Evolutionary conservation across 2,797 vertebrate species (phyloP), one percentile per base, ranked within the genome.

Genomic region (Tachyglossus aculeatus): DNA sequence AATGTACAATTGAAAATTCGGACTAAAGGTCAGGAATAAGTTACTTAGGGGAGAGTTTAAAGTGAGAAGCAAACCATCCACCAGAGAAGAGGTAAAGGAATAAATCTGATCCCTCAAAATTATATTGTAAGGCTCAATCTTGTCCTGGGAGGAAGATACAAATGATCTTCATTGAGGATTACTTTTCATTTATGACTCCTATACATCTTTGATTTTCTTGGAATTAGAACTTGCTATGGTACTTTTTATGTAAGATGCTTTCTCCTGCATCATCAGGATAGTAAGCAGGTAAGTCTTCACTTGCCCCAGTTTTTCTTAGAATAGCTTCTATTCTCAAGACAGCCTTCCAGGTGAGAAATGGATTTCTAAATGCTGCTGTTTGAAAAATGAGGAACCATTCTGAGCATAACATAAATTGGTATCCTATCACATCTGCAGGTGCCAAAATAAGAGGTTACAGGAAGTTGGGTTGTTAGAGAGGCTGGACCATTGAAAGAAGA

Each of bases 31-130:
- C 80, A 74, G 52, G 37, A 54, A 25, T 1, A 34, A 51, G 29
- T 1, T 9, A 51, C 66, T 81, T 67, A 67, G 57, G 65, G n/a
- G 53, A 9, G 62, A 19, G 71, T 83, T 82, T 76, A 80, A 76
- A 80, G 73, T 44, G 45, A 5, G 5, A 73, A 22, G 37, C 6
- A 4, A 32, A 47, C 37, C 51, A 66, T n/a, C n/a, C n/a, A n/a
- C 43, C 24, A 14, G 47, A 53, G 27, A 55, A 39, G 59, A 55
- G 52, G 60, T 73, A 69, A n/a, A n/a, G n/a, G 21, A 5, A 38
- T 39, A 15, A 1, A 29, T 3, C 2, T 15, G 54, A 69, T 73
- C 8, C 53, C 32, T 1, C 8, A 22, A 22, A 18, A 29, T 21
- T 5, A 1, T 8, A 1, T 33, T 50, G 33, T 11, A 36, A 21